These are phyloP conservation scores for Drosophila busckii DNA, from an alignment of 1,140 invertebrate genomes.

Conservation along the genomic window DNA sequence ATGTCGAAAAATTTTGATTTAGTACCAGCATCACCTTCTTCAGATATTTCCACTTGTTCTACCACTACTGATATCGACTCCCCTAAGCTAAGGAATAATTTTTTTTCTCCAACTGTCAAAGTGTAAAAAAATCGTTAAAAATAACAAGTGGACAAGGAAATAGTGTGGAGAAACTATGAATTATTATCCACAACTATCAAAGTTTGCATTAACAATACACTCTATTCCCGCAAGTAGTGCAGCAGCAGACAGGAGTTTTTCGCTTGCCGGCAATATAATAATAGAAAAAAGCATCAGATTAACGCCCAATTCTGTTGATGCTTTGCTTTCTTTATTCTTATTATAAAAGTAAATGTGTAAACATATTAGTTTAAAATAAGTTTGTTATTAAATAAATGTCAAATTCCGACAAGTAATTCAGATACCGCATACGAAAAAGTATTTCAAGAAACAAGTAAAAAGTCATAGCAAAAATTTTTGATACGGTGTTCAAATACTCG, in stretches of 20 bases:
- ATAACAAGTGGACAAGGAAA: conserved; percentile 12
- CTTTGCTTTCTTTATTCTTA: no score
- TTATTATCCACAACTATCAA: conserved; percentile 11
- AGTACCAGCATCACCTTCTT: not conserved
- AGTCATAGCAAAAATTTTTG: no score
- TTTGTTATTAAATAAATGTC: no score
- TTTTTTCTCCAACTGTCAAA: conserved; percentile 22
- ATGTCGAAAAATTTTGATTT: conserved; percentile 7
- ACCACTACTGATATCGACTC: not conserved
- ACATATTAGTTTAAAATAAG: no score
- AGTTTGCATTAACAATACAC: conserved; percentile 12
- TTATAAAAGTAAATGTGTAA: no score
- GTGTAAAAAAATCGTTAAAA: conserved; percentile 5
- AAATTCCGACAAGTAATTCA: no score
- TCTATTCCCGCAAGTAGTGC: conserved; percentile 29
- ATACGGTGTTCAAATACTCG: no score
- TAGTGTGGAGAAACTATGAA: conserved; percentile 27
- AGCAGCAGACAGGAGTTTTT: conserved; percentile 11
- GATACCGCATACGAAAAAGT: no score
- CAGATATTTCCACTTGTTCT: not conserved
- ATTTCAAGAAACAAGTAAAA: no score
- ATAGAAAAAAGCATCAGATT: conserved; percentile 24
- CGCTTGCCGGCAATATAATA: conserved; percentile 19
- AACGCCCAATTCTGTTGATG: no score
- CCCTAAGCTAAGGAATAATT: conserved; percentile 2